phyloP scores from a whole-genome alignment of 2,888 invertebrate species.

The Beris chalybata region DNA sequence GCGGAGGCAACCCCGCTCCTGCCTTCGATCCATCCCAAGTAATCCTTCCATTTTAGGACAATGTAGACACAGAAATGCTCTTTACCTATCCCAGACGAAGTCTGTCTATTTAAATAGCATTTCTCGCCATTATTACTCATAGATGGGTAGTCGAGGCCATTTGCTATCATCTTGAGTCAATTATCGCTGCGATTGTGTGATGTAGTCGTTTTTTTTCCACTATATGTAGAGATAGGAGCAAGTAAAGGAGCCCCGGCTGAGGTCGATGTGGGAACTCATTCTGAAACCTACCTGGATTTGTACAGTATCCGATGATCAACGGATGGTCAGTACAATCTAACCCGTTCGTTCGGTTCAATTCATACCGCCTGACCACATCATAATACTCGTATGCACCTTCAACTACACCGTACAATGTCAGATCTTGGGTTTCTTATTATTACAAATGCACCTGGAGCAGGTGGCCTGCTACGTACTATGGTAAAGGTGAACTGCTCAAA shows the following conservation, averaged over 20 bases:
- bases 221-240: too few species aligned
- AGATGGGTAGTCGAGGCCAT: constrained; percentile 18
- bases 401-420: too few species aligned
- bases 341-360: too few species aligned
- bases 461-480: constrained; percentile 32
- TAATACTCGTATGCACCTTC: too few species aligned
- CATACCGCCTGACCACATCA: too few species aligned
- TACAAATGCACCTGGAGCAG: constrained; percentile 37
- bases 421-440: constrained; percentile 2
- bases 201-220: too few species aligned
- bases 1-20: not conserved
- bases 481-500: constrained; percentile 35
- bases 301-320: too few species aligned
- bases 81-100: constrained; percentile 16
- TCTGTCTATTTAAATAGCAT: constrained; percentile 7
- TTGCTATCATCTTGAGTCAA: constrained; percentile 16
- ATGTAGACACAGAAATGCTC: constrained; percentile 26
- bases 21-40: constrained; percentile 16
- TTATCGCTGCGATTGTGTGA: not conserved
- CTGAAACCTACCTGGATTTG: too few species aligned
- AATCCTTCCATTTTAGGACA: constrained; percentile 28
- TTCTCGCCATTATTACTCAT: constrained; percentile 18
- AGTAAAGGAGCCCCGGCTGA: too few species aligned
- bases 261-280: too few species aligned
- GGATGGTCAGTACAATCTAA: too few species aligned